phyloP scores from a whole-genome alignment of 2,797 vertebrate genomes.

The Limnodromus scolopaceus region DNA sequence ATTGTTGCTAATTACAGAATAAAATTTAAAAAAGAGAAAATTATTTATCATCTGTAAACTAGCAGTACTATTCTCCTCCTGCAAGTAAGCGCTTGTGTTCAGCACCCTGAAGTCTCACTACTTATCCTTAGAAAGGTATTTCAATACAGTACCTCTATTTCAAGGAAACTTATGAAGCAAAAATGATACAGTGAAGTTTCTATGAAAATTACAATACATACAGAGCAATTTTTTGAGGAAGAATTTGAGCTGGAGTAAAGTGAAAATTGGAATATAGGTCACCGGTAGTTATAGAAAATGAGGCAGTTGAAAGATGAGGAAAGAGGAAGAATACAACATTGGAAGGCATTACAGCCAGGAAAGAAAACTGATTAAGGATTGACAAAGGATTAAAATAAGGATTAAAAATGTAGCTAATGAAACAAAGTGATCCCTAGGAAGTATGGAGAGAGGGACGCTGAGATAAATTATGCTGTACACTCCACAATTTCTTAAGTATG shows the following conservation, averaged over 20 bases:
- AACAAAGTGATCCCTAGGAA: background rate
- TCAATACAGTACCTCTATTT: background rate
- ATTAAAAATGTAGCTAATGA: background rate
- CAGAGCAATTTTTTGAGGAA: background rate
- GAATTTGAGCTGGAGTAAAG: background rate
- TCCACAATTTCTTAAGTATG: background rate
- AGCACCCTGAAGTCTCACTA: rapidly evolving
- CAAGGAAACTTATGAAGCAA: background rate
- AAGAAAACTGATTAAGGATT: background rate
- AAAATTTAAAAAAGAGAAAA: background rate
- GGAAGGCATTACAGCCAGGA: background rate
- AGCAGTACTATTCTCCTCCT: background rate
- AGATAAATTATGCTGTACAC: background rate
- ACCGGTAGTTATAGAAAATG: background rate
- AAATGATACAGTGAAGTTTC: background rate
- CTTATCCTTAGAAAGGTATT: background rate
- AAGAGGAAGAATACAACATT: background rate
- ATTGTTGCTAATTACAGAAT: background rate
- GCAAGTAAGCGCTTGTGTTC: background rate
- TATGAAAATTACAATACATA: background rate
- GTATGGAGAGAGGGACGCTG: background rate
- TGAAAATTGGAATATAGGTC: background rate
- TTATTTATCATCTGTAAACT: background rate
- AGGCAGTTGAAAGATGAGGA: background rate
- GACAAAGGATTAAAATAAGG: background rate